Evolutionary conservation across 92 coral and sea anemone genomes (phyloP).

Genomic region (Siderastrea radians): DNA sequence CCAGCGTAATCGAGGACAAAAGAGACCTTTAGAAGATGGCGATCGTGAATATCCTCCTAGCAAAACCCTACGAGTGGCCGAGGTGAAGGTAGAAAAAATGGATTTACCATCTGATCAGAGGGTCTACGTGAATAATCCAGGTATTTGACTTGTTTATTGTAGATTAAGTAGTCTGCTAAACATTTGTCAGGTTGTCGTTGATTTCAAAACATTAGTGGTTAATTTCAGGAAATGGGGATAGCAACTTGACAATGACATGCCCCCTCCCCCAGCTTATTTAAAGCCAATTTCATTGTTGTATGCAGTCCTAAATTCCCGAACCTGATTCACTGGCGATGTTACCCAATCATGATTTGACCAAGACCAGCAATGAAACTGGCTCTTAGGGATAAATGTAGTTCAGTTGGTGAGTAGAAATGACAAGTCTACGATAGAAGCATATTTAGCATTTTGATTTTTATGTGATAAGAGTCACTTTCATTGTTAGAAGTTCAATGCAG

Average conservation of each 20-base stretch:
- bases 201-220: constrained; percentile 1
- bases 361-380: too few species aligned
- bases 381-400: too few species aligned
- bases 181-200: neutral
- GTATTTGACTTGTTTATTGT: constrained; percentile 1
- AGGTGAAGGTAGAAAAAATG: constrained; percentile 58
- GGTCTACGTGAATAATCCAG: constrained; percentile 47
- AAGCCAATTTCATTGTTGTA: too few species aligned
- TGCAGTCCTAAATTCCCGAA: too few species aligned
- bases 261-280: neutral
- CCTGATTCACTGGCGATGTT: too few species aligned
- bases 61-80: constrained; percentile 66
- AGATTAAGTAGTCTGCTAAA: neutral
- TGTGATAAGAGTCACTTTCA: too few species aligned
- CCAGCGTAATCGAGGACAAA: constrained; percentile 34
- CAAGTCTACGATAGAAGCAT: too few species aligned
- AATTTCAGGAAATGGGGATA: neutral
- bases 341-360: too few species aligned
- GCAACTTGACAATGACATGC: neutral
- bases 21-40: constrained; percentile 81
- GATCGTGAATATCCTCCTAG: constrained; percentile 57
- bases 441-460: too few species aligned
- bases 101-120: constrained; percentile 35
- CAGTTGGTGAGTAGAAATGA: too few species aligned
- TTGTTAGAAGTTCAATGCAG: too few species aligned